Evolutionary conservation across 2,888 invertebrate genomes (phyloP), one percentile per base, ranked within the genome.

Genomic region (Microctonus brassicae): DNA sequence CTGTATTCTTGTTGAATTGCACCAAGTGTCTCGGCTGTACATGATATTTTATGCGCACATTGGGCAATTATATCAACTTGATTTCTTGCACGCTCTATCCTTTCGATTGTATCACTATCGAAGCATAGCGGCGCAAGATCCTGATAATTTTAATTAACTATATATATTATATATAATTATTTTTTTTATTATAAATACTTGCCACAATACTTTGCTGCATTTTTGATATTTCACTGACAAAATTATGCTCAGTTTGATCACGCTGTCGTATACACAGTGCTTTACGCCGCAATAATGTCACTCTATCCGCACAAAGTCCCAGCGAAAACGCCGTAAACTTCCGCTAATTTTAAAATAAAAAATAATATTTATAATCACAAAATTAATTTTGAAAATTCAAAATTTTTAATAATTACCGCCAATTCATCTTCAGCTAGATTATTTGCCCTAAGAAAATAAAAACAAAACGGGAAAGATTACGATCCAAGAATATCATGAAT

Each of bases 81-180:
- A 67, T 80, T 82, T 57, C 81, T 81, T 33, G 82, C 83, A 22
- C 80, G 81, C 52, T 86, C 86, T 42, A 87, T 83, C 61, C 82
- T 81, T 70, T 86, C 86, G 69, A 86, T 79, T 13, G 87, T 86
- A 53, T 87, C 87, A 73, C 84, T 84, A 74, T 86, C 86, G 73
- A 80, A 81, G 77, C 86, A 86, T 70, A 85, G 75, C 33, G 83
- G 83, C 60, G 83, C 84, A 61, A 87, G 72, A 58, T 83, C 84
- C 87, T 87, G 76, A 73, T 47, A 72, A 63, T 62, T 62, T 42
- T 29, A 67, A 70, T 63, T 33, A 29, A 22, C 34, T 39, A 22
- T 55, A 22, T 55, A 22, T 26, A 47, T 13, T 33, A 26, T 33
- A 47, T 7, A 17, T 33, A 26, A 26, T 64, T 58, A 24, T n/a